Percentiles rank a stretch among this genome's conserved stretches.
phyloP scores from a whole-genome alignment of 2,797 vertebrate genomes.

The Lithobates pipiens region DNA sequence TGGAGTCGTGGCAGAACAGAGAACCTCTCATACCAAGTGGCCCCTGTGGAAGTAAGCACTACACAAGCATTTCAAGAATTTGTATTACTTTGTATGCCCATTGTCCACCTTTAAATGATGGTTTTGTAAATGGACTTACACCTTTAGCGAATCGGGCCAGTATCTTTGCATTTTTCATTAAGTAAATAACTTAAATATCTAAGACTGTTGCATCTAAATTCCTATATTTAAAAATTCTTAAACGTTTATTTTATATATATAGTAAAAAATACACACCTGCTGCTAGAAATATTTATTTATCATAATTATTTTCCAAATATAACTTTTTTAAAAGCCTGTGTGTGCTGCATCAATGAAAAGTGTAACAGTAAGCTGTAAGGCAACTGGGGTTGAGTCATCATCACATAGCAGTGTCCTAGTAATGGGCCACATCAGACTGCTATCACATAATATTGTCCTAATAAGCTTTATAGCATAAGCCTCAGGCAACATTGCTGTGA shows the following conservation, averaged over 20 bases:
- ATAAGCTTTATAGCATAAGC: slow-evolving; percentile 57
- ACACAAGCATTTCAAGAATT: too few species aligned
- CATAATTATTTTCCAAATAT: not conserved
- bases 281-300: not conserved
- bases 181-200: too few species aligned
- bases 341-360: slow-evolving; percentile 16
- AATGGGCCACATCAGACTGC: slow-evolving; percentile 55
- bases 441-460: slow-evolving; percentile 58
- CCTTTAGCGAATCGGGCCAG: too few species aligned
- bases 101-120: too few species aligned
- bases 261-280: not conserved
- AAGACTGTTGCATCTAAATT: too few species aligned
- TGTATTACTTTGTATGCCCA: too few species aligned
- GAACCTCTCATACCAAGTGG: too few species aligned
- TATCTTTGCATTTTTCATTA: too few species aligned
- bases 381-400: slow-evolving; percentile 53
- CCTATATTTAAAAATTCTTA: too few species aligned
- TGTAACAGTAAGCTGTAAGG: slow-evolving; percentile 28
- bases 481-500: slow-evolving; percentile 54
- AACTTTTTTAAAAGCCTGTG: not conserved
- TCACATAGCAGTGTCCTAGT: slow-evolving; percentile 40
- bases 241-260: not conserved
- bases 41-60: too few species aligned
- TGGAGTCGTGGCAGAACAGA: too few species aligned
- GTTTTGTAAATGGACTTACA: too few species aligned